Evolutionary conservation across 2,888 invertebrate genomes (phyloP), one percentile per base, ranked within the genome.

Genomic region (Phyto melanocephala): DNA sequence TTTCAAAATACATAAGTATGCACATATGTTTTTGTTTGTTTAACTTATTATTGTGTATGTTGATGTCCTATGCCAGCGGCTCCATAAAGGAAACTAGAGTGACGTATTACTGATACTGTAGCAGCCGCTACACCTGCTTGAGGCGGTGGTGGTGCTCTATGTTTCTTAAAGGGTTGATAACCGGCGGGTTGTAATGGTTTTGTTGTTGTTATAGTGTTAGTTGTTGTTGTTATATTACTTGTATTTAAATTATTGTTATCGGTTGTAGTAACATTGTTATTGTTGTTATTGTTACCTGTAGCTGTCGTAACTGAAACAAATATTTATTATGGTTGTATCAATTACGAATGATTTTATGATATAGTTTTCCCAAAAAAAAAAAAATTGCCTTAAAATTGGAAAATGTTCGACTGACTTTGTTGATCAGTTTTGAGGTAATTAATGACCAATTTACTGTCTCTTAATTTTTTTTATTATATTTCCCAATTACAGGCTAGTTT

Each of bases 71-170:
- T 65, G 35, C 79, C 82, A 33, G 82, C 82, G 33, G 82, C 60
- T 45, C 89, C 89, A 82, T 89, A 89, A 3, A 89, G 86, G 81
- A 89, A 89, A 78, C 89, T 89, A 22, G 89, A 89, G 56, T 89
- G 89, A 72, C 89, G 87, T 86, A 89, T 89, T 63, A 89, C 89
- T 60, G 89, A 89, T 42, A 88, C 89, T n/a, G 89, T 87, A 68
- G 89, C 89, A 37, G 89, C 89, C 11, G 89, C 89, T 22, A 89
- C 89, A 45, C 89, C 89, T 1, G 87, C 89, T 81, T 89, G 89
- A 4, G 89, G 89, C 37, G 89, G 89, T 56, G 89, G 88, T 3
- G 89, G 89, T 2, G 89, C 89, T 17, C 89, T 88, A 71, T 89
- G 84, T 75, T 89, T 89, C 75, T 89, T 89, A 40, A 88, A 74